phyloP scores from a whole-genome alignment of 2,113 vertebrate species.

The Scopus umbretta region DNA sequence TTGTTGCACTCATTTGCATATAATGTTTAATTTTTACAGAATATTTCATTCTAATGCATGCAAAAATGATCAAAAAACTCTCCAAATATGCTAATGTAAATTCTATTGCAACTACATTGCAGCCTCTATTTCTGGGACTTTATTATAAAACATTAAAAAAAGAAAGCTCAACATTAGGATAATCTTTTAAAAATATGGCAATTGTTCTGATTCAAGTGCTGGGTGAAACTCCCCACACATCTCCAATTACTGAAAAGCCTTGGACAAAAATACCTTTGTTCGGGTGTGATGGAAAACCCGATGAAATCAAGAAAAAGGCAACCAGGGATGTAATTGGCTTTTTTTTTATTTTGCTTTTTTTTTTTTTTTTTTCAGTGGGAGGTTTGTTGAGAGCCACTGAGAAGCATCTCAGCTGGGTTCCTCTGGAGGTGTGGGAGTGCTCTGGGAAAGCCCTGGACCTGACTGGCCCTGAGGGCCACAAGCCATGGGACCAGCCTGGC shows the following conservation, averaged over 20 bases:
- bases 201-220: slow-evolving; percentile 38
- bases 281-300: background rate
- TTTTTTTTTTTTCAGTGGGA: background rate
- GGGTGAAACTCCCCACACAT: background rate
- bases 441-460: background rate
- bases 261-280: background rate
- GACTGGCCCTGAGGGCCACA: fast-evolving
- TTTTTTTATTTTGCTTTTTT: background rate
- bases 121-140: slow-evolving; percentile 56
- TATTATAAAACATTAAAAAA: slow-evolving; percentile 65
- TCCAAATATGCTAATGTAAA: slow-evolving; percentile 71
- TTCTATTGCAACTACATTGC: slow-evolving; percentile 59
- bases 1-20: slow-evolving; percentile 73
- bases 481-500: background rate
- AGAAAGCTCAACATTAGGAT: slow-evolving; percentile 54
- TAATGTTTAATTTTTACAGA: slow-evolving; percentile 74
- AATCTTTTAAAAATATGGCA: slow-evolving; percentile 63
- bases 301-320: background rate
- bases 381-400: background rate
- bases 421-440: background rate
- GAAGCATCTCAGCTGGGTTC: background rate
- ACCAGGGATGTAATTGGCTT: background rate
- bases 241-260: slow-evolving; percentile 13
- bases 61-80: slow-evolving; percentile 71
- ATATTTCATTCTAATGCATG: slow-evolving; percentile 72